Evolutionary conservation across 2,797 vertebrate genomes (phyloP).

Genomic region (Allobates femoralis): DNA sequence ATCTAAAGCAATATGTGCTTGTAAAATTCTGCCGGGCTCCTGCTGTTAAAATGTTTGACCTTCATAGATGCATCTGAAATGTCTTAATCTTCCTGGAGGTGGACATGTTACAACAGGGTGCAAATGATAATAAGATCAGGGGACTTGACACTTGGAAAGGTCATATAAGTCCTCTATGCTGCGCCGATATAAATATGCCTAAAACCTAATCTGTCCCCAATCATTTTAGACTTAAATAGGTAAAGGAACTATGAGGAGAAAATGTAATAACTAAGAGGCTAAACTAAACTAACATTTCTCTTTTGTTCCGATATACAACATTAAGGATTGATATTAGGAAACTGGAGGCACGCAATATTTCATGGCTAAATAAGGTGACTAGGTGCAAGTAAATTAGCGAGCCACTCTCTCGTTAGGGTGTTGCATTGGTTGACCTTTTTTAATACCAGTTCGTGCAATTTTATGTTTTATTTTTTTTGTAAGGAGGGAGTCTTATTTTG

Average conservation of each 20-base stretch:
- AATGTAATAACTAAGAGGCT: neutral
- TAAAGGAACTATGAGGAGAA: too few species aligned
- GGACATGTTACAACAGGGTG: neutral
- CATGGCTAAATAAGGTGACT: constrained; percentile 5
- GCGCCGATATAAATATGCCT: neutral
- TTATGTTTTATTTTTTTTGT: neutral
- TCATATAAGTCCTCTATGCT: constrained; percentile 1
- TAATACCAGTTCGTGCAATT: neutral
- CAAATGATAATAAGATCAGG: constrained; percentile 19
- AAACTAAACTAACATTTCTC: neutral
- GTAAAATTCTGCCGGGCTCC: constrained; percentile 24
- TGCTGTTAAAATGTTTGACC: constrained; percentile 13
- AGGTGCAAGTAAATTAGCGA: neutral
- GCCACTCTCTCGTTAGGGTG: neutral
- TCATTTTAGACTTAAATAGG: neutral
- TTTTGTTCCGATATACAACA: neutral
- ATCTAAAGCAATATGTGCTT: constrained; percentile 42
- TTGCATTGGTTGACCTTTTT: neutral
- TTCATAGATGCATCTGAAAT: constrained; percentile 34
- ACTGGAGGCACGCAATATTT: neutral
- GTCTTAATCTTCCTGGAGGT: constrained; percentile 23
- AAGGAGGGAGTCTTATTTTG: too few species aligned
- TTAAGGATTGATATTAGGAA: neutral
- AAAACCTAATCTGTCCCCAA: neutral
- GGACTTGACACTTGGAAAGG: constrained; percentile 5